These are phyloP conservation scores for Orchestia grillus DNA, from an alignment of 1,140 invertebrate genomes.

Conservation along the genomic window DNA sequence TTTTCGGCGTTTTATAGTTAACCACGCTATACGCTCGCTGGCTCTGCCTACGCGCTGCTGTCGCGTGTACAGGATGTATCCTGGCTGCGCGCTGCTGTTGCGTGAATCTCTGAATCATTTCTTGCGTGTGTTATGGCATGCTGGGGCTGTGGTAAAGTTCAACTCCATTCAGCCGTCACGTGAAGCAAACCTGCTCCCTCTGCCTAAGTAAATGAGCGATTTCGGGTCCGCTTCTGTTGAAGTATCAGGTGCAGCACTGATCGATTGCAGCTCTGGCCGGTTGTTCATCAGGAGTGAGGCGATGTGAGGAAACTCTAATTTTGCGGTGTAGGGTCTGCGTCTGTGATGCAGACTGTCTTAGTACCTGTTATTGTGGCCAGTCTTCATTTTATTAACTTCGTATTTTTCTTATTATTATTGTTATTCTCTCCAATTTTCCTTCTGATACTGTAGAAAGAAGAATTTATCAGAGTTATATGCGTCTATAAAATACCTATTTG, in stretches of 20 bases:
- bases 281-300: neutral
- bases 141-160: neutral
- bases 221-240: no score
- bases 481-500: neutral
- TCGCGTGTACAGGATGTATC: neutral
- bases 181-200: neutral
- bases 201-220: neutral
- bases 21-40: neutral
- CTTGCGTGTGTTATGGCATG: neutral
- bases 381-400: neutral
- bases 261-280: neutral
- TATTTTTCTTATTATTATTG: neutral
- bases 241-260: neutral
- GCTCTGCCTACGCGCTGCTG: neutral
- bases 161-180: neutral
- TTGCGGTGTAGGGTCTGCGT: neutral
- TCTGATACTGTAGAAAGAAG: neutral
- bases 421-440: constrained; percentile 19
- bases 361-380: constrained; percentile 36
- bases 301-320: neutral
- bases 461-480: neutral
- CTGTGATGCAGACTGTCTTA: neutral
- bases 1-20: neutral
- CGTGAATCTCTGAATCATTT: neutral
- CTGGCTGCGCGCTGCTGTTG: neutral